Conservation (phyloP, 2,113 vertebrate genomes). For the Fulmarus glacialis region DNA sequence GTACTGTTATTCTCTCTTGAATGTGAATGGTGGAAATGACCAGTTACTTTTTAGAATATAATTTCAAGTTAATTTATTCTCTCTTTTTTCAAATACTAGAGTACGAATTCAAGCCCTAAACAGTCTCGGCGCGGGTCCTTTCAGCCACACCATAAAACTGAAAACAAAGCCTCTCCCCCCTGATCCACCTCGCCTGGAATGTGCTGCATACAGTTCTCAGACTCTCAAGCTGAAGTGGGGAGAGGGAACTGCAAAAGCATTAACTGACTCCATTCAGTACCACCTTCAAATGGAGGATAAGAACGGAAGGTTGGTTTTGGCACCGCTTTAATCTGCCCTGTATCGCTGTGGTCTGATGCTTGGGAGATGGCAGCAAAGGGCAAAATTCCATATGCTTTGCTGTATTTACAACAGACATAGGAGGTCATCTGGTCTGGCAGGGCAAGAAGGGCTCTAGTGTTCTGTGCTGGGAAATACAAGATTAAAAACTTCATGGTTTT, state of each 20-base stretch:
- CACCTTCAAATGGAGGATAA: slow-evolving; percentile 96
- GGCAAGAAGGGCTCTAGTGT: neutral
- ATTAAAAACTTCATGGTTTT: neutral
- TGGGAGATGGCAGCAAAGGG: neutral
- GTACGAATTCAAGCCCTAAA: slow-evolving; percentile 98
- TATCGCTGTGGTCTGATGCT: neutral
- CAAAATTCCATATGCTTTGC: neutral
- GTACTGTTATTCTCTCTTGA: neutral
- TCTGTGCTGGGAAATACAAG: neutral
- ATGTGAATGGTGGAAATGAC: neutral
- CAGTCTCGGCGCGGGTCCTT: slow-evolving; percentile 92
- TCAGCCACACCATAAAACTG: slow-evolving; percentile 94
- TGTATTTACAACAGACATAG: neutral
- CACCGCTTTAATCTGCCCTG: neutral
- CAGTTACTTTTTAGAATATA: neutral
- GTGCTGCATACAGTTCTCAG: slow-evolving; percentile 93
- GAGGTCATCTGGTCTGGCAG: neutral
- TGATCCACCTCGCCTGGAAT: slow-evolving; percentile 93
- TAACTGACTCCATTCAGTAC: slow-evolving; percentile 90
- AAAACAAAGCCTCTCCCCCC: slow-evolving; percentile 97
- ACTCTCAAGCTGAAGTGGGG: slow-evolving; percentile 98
- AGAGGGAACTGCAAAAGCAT: slow-evolving; percentile 85
- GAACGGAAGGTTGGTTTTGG: slow-evolving; percentile 85
- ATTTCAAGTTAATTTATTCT: neutral
- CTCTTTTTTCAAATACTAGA: slow-evolving; percentile 68